Conservation (phyloP, 2,797 vertebrate genomes). For the Tapirus indicus region DNA sequence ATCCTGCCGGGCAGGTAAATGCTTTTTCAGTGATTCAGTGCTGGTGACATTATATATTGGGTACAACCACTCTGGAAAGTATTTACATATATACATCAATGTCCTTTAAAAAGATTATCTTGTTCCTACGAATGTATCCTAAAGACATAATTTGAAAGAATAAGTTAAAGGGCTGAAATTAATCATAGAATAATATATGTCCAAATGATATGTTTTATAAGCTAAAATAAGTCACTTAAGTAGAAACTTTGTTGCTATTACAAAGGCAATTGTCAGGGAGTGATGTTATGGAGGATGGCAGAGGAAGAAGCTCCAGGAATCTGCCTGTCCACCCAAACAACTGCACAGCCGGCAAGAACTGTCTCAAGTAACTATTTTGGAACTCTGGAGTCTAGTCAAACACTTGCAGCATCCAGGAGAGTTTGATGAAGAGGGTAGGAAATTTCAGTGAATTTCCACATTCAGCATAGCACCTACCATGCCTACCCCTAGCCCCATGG, state of each 20-base stretch:
- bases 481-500: background rate
- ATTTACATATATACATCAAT: background rate
- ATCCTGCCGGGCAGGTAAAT: background rate
- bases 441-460: background rate
- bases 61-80: background rate
- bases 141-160: background rate
- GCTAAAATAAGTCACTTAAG: background rate
- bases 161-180: background rate
- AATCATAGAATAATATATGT: background rate
- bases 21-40: background rate
- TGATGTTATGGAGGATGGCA: background rate
- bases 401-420: background rate
- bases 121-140: background rate
- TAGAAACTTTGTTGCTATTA: background rate
- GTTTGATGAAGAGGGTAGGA: background rate
- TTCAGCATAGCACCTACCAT: too few species aligned
- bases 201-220: background rate
- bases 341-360: too few species aligned
- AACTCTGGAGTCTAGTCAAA: too few species aligned
- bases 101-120: background rate
- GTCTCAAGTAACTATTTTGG: background rate
- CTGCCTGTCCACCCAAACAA: background rate
- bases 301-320: background rate
- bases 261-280: background rate
- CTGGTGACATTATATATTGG: background rate